These are phyloP conservation scores for Volucella inflata DNA, from an alignment of 2,888 invertebrate species.

Conservation along the genomic window DNA sequence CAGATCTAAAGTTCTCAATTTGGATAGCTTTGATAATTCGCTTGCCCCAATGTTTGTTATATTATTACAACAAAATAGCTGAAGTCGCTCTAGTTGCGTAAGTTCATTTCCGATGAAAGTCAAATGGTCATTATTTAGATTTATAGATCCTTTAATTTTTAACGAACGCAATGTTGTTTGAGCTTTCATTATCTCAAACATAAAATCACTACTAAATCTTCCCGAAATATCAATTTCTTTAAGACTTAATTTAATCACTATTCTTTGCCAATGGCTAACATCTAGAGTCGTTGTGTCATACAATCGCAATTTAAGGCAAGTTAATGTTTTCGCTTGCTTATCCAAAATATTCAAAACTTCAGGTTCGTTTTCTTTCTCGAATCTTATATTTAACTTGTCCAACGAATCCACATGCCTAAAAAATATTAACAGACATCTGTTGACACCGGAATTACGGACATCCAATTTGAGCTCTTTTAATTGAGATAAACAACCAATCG, in stretches of 20 bases:
- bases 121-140: conserved; percentile 27
- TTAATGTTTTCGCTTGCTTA: conserved; percentile 11
- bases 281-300: conserved; percentile 4
- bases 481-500: not conserved
- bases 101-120: conserved; percentile 14
- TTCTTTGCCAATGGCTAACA: conserved; percentile 11
- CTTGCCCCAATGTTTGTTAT: conserved; percentile 38
- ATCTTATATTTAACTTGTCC: conserved; percentile 25
- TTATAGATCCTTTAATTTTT: conserved; percentile 37
- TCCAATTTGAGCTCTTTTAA: conserved; percentile 5
- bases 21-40: conserved; percentile 38
- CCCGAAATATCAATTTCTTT: conserved; percentile 37
- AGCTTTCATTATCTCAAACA: conserved; percentile 15
- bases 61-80: conserved; percentile 35
- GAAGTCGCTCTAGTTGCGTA: conserved; percentile 5
- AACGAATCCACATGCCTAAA: not conserved
- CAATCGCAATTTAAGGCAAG: conserved; percentile 17
- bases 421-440: conserved; percentile 35
- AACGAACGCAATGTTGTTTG: conserved; percentile 14
- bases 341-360: conserved; percentile 14
- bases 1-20: conserved; percentile 77
- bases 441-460: conserved; percentile 28
- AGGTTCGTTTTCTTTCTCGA: not conserved
- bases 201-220: conserved; percentile 15
- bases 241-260: conserved; percentile 20